phyloP scores from a whole-genome alignment of 1,140 invertebrate species.

The Trichonephila clavipes region DNA sequence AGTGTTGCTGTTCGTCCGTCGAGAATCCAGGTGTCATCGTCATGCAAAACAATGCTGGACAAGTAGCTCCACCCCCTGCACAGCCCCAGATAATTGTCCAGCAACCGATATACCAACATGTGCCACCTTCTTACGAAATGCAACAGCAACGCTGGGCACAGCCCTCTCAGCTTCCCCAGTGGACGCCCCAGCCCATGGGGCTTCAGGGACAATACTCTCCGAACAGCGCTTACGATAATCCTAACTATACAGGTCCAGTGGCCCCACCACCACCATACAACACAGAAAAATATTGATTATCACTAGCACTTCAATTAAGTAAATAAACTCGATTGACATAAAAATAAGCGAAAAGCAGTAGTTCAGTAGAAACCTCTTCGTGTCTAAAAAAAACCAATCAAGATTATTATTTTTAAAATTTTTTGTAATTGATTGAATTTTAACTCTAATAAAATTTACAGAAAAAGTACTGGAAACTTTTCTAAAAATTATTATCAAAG shows the following conservation, averaged over 20 bases:
- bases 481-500: no score
- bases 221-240: background rate
- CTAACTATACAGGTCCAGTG: background rate
- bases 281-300: background rate
- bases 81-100: background rate
- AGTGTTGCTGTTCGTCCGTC: background rate
- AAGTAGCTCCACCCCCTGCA: background rate
- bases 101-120: background rate
- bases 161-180: background rate
- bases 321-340: no score
- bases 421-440: no score
- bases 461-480: no score
- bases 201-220: background rate
- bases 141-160: background rate
- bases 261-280: background rate
- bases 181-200: background rate
- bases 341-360: no score
- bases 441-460: no score
- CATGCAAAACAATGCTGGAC: background rate
- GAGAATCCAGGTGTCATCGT: background rate
- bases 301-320: no score
- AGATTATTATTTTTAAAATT: no score
- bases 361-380: no score
- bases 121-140: background rate
- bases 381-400: no score